Evolutionary conservation across 2,113 vertebrate genomes (phyloP).

Genomic region (Petrocephalus microphthalmus): DNA sequence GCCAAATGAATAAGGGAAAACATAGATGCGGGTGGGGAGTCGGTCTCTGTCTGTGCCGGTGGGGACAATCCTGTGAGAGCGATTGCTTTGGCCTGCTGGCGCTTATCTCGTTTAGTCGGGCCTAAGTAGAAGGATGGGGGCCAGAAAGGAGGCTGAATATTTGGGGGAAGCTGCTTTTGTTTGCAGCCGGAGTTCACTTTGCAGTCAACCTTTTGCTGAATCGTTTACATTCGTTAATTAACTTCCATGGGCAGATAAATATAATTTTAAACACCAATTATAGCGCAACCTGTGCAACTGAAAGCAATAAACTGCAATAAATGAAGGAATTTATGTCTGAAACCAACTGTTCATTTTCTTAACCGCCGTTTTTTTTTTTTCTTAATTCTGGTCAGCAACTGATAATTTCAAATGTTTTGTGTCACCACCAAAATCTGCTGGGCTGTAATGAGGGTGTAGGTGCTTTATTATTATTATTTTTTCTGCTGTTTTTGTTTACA

Average conservation of each 20-base stretch:
- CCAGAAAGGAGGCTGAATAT: neutral
- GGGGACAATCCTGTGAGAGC: neutral
- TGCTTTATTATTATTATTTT: neutral
- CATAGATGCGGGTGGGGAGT: neutral
- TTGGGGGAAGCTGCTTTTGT: neutral
- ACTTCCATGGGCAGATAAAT: conserved; percentile 1
- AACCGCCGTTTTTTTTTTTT: neutral
- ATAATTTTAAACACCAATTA: conserved; percentile 13
- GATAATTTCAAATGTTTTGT: neutral
- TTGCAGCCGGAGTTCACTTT: neutral
- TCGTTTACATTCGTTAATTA: neutral
- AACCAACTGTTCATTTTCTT: neutral
- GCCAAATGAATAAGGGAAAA: neutral
- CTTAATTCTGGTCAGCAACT: neutral
- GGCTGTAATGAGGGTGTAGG: neutral
- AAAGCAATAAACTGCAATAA: neutral
- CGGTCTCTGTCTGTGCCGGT: neutral
- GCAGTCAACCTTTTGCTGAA: neutral
- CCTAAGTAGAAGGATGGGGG: neutral
- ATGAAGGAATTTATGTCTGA: conserved; percentile 1
- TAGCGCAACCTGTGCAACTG: neutral
- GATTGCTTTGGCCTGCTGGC: neutral
- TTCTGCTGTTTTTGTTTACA: conserved; percentile 1
- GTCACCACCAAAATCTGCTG: neutral
- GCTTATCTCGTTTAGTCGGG: neutral